Percentiles rank a stretch among this genome's conserved stretches.
phyloP scores from a whole-genome alignment of 2,797 vertebrate genomes.

The Vespertilio murinus region DNA sequence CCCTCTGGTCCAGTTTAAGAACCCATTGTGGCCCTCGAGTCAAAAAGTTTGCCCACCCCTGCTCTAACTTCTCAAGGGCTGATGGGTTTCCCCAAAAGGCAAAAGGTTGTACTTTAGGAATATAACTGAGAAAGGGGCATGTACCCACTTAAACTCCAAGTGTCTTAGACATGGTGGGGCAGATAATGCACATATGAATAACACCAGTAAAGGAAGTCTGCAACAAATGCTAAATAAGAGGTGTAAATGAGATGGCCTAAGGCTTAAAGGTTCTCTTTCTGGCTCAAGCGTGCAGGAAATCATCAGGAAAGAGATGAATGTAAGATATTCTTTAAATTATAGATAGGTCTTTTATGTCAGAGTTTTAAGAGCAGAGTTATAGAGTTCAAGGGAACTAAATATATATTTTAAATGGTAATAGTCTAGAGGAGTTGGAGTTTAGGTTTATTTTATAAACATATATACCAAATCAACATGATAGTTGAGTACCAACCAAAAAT shows the following conservation, averaged over 20 bases:
- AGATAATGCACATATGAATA: not conserved
- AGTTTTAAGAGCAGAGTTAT: not conserved
- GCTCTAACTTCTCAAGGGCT: not conserved
- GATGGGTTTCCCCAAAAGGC: not conserved
- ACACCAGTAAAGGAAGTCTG: not conserved
- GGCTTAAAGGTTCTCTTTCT: not conserved
- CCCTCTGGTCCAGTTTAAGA: too few relatives aligned
- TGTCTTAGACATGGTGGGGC: not conserved
- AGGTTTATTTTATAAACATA: not conserved
- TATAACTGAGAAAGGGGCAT: not conserved
- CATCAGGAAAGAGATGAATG: not conserved
- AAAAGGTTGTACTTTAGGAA: not conserved
- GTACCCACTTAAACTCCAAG: not conserved
- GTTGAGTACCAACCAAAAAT: not conserved
- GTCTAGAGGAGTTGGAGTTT: not conserved
- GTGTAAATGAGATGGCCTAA: not conserved
- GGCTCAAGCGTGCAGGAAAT: not conserved
- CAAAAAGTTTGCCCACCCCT: too few relatives aligned
- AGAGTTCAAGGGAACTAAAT: not conserved
- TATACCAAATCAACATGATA: not conserved
- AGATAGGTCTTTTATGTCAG: not conserved
- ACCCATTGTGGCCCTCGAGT: too few relatives aligned
- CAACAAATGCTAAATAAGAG: not conserved
- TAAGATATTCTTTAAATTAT: slow-evolving; percentile 11
- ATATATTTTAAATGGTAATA: slow-evolving; percentile 9